A percentile compares a stretch with the other conserved stretches of the same genome.
phyloP scores from a whole-genome alignment of 2,797 vertebrate genomes.

The Myripristis jacobus region DNA sequence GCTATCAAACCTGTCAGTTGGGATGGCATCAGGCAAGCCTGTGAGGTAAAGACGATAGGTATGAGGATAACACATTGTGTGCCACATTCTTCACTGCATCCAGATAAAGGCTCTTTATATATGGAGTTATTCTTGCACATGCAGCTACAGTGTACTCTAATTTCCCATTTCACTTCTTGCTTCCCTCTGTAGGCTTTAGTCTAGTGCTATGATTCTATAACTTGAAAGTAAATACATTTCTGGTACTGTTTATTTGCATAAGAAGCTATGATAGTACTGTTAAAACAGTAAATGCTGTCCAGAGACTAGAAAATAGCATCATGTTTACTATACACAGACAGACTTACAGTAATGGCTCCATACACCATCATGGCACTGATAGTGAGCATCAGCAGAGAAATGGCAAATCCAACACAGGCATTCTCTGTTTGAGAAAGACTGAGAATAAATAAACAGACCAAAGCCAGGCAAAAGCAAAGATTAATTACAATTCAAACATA shows the following conservation, averaged over 20 bases:
- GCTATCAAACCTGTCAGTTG: conserved; percentile 75
- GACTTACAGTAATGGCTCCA: conserved; percentile 97
- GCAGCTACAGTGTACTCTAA: too few species aligned
- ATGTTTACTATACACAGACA: not conserved
- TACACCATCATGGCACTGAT: conserved; percentile 99
- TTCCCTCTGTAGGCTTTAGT: conserved; percentile 6
- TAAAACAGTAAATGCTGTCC: conserved; percentile 13
- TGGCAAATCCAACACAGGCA: conserved; percentile 95
- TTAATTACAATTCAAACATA: not conserved
- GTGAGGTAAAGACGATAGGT: conserved; percentile 68
- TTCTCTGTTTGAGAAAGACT: conserved; percentile 85
- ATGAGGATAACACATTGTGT: conserved; percentile 42
- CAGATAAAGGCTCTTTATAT: not conserved
- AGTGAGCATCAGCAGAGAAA: conserved; percentile 98
- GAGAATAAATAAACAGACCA: not conserved
- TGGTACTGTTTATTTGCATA: conserved; percentile 43
- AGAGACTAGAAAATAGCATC: not conserved
- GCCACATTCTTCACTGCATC: conserved; percentile 9
- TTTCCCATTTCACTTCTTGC: conserved; percentile 8
- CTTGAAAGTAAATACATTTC: conserved; percentile 12
- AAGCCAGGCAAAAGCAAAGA: not conserved
- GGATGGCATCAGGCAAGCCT: conserved; percentile 72
- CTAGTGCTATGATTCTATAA: conserved; percentile 19
- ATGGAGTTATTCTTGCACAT: not conserved
- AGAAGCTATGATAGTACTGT: conserved; percentile 8